A percentile compares a stretch with the other conserved stretches of the same genome.
Evolutionary conservation across 2,113 vertebrate species (phyloP).

Genomic region (Noturus placidus): DNA sequence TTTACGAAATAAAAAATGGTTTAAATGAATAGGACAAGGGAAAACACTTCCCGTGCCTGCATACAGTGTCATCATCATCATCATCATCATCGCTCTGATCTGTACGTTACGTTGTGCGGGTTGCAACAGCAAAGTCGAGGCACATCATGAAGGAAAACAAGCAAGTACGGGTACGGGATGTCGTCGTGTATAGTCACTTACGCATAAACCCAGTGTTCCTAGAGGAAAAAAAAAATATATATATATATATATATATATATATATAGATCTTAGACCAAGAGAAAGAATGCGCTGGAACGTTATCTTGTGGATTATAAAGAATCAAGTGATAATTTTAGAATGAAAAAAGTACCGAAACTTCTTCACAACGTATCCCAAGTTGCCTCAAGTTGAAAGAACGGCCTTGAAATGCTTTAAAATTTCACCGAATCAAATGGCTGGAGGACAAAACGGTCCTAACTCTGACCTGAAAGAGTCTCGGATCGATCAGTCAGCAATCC

Average conservation of each 20-base stretch:
- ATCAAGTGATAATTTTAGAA: not conserved
- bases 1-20: conserved; percentile 60
- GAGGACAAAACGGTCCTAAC: not conserved
- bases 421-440: not conserved
- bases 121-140: not conserved
- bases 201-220: not conserved
- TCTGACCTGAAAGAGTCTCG: no score
- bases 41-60: conserved; percentile 20
- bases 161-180: not conserved
- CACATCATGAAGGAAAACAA: not conserved
- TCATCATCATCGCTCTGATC: not conserved
- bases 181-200: not conserved
- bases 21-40: conserved; percentile 57
- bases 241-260: not conserved
- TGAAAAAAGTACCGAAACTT: not conserved
- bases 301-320: not conserved
- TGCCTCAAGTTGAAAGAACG: not conserved
- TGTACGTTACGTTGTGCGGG: not conserved
- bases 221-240: not conserved
- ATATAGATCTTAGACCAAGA: not conserved
- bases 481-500: no score
- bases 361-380: not conserved
- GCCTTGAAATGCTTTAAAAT: not conserved
- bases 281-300: not conserved
- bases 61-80: no score